Evolutionary conservation across 2,888 invertebrate genomes (phyloP).

Genomic region (Himalopsyche japonica): DNA sequence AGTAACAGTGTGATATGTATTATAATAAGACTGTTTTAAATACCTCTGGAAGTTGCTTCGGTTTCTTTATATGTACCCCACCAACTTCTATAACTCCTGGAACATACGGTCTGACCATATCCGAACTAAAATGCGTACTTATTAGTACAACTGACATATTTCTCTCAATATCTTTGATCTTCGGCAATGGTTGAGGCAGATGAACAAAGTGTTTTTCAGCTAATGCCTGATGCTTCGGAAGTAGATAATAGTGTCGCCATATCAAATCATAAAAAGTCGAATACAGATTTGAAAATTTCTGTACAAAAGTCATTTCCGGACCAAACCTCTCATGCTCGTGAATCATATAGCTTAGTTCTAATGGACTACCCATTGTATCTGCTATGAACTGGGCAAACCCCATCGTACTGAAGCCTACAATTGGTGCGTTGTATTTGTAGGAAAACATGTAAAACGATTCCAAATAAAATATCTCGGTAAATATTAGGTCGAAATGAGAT

Average conservation of each 20-base stretch:
- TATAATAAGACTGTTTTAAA: no score
- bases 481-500: constrained; percentile 52
- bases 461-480: constrained; percentile 57
- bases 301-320: neutral
- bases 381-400: neutral
- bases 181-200: constrained; percentile 47
- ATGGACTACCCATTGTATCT: constrained; percentile 16
- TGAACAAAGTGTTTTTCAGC: constrained; percentile 46
- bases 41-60: constrained; percentile 45
- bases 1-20: no score
- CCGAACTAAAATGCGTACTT: constrained; percentile 54
- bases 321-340: neutral
- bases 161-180: constrained; percentile 49
- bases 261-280: neutral
- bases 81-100: constrained; percentile 56
- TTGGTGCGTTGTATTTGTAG: constrained; percentile 54
- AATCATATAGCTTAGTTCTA: constrained; percentile 1
- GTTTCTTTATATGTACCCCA: constrained; percentile 57
- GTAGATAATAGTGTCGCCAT: constrained; percentile 39
- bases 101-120: constrained; percentile 50
- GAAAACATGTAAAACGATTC: constrained; percentile 55
- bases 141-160: constrained; percentile 52
- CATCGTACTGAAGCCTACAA: constrained; percentile 42
- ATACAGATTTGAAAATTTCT: neutral
- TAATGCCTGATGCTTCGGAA: constrained; percentile 48